A percentile compares a stretch with the other conserved stretches of the same genome.
These are phyloP conservation scores for Apus apus DNA, from an alignment of 2,113 vertebrate species.

Conservation along the genomic window DNA sequence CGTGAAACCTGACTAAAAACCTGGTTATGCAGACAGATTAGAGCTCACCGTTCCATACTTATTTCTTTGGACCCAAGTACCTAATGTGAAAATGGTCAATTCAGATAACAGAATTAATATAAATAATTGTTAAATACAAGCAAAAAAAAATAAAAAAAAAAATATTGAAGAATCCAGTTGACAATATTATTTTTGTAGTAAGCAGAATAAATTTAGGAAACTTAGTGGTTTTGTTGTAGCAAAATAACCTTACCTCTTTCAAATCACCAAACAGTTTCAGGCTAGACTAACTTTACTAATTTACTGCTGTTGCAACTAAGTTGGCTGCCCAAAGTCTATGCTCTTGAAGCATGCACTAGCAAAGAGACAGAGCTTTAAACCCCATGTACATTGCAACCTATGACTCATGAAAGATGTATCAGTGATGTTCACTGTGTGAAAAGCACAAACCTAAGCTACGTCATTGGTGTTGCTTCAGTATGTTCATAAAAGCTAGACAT, in stretches of 20 bases:
- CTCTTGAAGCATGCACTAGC: neutral
- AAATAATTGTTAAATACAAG: neutral
- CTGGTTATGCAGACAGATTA: neutral
- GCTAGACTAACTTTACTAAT: neutral
- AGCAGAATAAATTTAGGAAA: neutral
- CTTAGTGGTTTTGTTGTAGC: neutral
- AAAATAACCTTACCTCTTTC: neutral
- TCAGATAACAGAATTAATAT: neutral
- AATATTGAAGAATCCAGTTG: neutral
- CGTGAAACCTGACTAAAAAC: neutral
- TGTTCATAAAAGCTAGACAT: neutral
- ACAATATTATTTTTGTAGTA: neutral
- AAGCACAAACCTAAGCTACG: neutral
- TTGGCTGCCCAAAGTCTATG: neutral
- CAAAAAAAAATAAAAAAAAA: neutral
- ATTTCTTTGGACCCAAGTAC: neutral
- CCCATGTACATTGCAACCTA: fast-evolving
- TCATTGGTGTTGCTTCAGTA: neutral
- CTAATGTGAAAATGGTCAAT: neutral
- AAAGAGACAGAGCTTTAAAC: neutral
- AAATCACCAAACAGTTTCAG: neutral
- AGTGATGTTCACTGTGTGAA: neutral
- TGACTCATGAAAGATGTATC: neutral
- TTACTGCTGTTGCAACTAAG: neutral
- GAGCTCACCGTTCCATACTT: neutral